Percentiles rank a stretch among this genome's conserved stretches.
Conservation (phyloP, 2,113 vertebrate species). For the Danionella cerebrum region DNA sequence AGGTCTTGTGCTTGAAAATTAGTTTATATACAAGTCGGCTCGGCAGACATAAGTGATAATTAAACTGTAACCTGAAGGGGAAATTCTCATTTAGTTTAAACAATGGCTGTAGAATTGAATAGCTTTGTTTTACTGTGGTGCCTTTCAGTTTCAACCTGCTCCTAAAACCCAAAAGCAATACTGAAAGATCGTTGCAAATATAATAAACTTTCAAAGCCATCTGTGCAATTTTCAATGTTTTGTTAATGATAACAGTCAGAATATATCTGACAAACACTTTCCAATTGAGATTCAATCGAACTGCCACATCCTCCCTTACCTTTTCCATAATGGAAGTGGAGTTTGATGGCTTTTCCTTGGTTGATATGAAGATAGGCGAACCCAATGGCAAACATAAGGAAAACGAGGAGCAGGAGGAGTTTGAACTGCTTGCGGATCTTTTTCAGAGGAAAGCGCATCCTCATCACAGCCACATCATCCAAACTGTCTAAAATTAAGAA, state of each 20-base stretch:
- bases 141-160: constrained; percentile 16
- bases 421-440: constrained; percentile 96
- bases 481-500: constrained; percentile 27
- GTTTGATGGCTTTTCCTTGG: constrained; percentile 83
- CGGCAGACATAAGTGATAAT: constrained; percentile 21
- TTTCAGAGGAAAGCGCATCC: constrained; percentile 95
- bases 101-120: neutral
- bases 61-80: constrained; percentile 5
- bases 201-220: neutral
- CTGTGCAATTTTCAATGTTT: neutral
- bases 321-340: constrained; percentile 81
- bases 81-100: constrained; percentile 15
- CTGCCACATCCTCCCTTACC: constrained; percentile 58
- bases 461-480: constrained; percentile 49
- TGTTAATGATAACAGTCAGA: neutral
- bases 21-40: constrained; percentile 5
- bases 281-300: too few relatives aligned
- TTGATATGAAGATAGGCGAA: constrained; percentile 95
- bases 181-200: too few relatives aligned
- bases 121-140: neutral
- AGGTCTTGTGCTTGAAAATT: constrained; percentile 18
- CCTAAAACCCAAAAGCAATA: constrained; percentile 3
- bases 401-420: constrained; percentile 84
- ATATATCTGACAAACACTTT: too few relatives aligned
- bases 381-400: constrained; percentile 89